Conservation (phyloP, 2,888 invertebrate species). For the Enoplolaimus lenunculus region DNA sequence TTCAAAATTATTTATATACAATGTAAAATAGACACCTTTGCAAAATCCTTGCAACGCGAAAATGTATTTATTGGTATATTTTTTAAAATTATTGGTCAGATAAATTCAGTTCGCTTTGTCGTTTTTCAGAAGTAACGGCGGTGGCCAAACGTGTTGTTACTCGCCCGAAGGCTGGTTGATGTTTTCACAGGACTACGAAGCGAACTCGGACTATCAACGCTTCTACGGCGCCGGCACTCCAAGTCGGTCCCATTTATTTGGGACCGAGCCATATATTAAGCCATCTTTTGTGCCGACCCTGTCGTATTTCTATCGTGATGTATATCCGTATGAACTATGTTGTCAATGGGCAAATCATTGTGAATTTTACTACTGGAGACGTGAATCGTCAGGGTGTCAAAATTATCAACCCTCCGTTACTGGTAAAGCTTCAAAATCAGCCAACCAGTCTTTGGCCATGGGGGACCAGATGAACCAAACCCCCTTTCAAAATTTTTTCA, state of each 20-base stretch:
- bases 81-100: no score
- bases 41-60: no score
- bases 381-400: slow-evolving; percentile 85
- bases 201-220: slow-evolving; percentile 27
- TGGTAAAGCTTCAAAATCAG: slow-evolving; percentile 41
- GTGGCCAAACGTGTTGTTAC: slow-evolving; percentile 88
- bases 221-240: slow-evolving; percentile 74
- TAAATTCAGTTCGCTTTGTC: no score
- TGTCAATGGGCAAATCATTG: slow-evolving; percentile 85
- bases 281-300: slow-evolving; percentile 58
- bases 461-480: no score
- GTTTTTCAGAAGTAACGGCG: slow-evolving; percentile 31
- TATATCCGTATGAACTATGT: slow-evolving; percentile 79
- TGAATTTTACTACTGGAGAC: slow-evolving; percentile 73
- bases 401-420: slow-evolving; percentile 81
- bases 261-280: slow-evolving; percentile 27
- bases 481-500: no score
- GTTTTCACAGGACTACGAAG: slow-evolving; percentile 79
- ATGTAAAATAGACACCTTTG: no score
- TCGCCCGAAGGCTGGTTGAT: slow-evolving; percentile 74
- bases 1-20: no score
- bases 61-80: no score
- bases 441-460: no score
- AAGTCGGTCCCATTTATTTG: slow-evolving; percentile 49
- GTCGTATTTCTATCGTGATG: slow-evolving; percentile 88